Evolutionary conservation across 2,888 invertebrate species (phyloP), one percentile per base, ranked within the genome.

Genomic region (Aelia acuminata): DNA sequence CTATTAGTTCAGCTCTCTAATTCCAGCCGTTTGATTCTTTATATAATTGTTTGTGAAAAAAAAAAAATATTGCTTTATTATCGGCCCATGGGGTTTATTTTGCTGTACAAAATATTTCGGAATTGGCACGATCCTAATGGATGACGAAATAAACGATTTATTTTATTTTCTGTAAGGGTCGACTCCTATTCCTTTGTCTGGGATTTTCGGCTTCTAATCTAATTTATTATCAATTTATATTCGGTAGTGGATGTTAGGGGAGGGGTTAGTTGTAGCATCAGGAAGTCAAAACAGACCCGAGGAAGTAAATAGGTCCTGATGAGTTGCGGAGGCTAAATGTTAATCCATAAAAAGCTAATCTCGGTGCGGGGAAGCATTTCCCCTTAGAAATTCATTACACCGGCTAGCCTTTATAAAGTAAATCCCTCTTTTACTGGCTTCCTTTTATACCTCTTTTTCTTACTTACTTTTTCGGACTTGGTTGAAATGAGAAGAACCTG

Each of bases 311-410:
- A 70, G 63, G 31, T 22, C 57, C 26, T 57, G 57, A 57, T 57
- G 57, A 57, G 57, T 26, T 35, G 13, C 20, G 31, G 35, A 35
- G 31, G 63, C 18, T 18, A 70, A 70, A 70, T 70, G 63, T 63
- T 63, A 63, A 63, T 63, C 63, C 63, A 63, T 63, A 63, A 63
- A 63, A 63, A 63, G 63, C 31, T 63, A 63, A 63, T 31, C 63
- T 63, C 0, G 31, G 63, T 4, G 15, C 5, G 26, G 63, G 15
- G 15, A 31, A 26, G 15, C n/a, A n/a, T n/a, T 31, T 63, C 13
- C 15, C 63, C 63, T 15, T 15, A 4, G 31, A 35, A 57, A 35
- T 70, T 70, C 63, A 70, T 70, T 70, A 70, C 63, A 8, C 7
- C 18, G 31, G 31, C 18, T 18, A 35, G 31, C 63, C 63, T 70